Conservation (phyloP, 2,113 vertebrate genomes). For the Tragelaphus imberbis region DNA sequence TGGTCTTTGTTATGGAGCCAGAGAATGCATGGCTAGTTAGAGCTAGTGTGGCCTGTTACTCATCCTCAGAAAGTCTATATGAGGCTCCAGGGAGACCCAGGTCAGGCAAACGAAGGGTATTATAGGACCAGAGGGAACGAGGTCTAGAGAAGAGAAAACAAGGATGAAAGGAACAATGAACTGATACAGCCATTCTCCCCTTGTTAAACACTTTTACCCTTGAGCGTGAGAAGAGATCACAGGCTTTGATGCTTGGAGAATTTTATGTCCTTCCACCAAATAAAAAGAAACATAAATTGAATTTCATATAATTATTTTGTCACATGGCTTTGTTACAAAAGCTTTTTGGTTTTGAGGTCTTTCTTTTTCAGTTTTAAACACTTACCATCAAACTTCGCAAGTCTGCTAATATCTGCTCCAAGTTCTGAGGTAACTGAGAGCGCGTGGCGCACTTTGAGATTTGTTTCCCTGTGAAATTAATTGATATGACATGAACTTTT, state of each 20-base stretch:
- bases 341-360: constrained; percentile 16
- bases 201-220: neutral
- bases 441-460: constrained; percentile 84
- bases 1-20: neutral
- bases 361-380: constrained; percentile 24
- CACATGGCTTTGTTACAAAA: neutral
- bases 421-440: constrained; percentile 82
- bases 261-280: constrained; percentile 22
- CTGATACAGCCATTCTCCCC: neutral
- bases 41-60: neutral
- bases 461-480: constrained; percentile 81
- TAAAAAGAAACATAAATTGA: constrained; percentile 8
- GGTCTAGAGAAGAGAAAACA: neutral
- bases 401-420: constrained; percentile 76
- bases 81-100: neutral
- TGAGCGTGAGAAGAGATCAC: neutral
- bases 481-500: constrained; percentile 4
- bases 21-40: neutral
- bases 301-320: constrained; percentile 4
- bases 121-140: neutral
- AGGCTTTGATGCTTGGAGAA: neutral
- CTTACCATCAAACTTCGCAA: constrained; percentile 85
- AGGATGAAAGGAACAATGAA: neutral
- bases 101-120: neutral
- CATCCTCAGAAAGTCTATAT: neutral